A percentile compares a stretch with the other conserved stretches of the same genome.
Evolutionary conservation across 1,140 invertebrate species (phyloP).

Genomic region (Drosophila dunni): DNA sequence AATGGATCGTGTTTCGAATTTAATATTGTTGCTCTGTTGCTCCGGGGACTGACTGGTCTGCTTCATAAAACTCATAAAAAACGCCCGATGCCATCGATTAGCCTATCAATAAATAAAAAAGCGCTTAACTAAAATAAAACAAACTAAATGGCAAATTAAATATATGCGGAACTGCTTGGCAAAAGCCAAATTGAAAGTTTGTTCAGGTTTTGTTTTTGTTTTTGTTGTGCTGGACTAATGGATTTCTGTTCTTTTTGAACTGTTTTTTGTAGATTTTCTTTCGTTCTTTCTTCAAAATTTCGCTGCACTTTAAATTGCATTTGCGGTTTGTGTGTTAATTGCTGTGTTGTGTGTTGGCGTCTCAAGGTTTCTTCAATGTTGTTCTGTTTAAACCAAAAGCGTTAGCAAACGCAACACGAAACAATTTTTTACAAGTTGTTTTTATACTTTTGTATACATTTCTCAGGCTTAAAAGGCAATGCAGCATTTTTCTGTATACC

Average conservation of each 20-base stretch:
- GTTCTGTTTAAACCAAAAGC: constrained; percentile 20
- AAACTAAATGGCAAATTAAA: constrained; percentile 36
- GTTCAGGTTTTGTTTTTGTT: neutral
- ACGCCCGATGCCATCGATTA: constrained; percentile 30
- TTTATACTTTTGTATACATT: constrained; percentile 27
- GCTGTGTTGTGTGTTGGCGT: constrained; percentile 33
- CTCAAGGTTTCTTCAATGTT: constrained; percentile 46
- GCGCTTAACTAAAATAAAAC: constrained; percentile 5
- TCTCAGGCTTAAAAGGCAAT: constrained; percentile 15
- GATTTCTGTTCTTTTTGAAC: neutral
- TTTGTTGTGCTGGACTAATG: neutral
- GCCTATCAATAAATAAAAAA: constrained; percentile 42
- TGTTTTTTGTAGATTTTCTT: neutral
- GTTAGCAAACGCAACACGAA: constrained; percentile 22
- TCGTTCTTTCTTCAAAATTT: constrained; percentile 17
- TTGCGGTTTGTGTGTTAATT: constrained; percentile 20
- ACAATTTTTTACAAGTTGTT: constrained; percentile 24
- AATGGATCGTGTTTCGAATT: constrained; percentile 74
- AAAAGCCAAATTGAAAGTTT: constrained; percentile 8
- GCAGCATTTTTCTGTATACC: constrained; percentile 3
- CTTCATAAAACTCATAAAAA: constrained; percentile 39
- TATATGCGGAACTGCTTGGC: constrained; percentile 33
- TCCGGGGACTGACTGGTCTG: neutral
- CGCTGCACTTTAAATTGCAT: constrained; percentile 11
- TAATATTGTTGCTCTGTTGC: constrained; percentile 51